Conservation (phyloP, 2,888 invertebrate species). For the Zygaena filipendulae region DNA sequence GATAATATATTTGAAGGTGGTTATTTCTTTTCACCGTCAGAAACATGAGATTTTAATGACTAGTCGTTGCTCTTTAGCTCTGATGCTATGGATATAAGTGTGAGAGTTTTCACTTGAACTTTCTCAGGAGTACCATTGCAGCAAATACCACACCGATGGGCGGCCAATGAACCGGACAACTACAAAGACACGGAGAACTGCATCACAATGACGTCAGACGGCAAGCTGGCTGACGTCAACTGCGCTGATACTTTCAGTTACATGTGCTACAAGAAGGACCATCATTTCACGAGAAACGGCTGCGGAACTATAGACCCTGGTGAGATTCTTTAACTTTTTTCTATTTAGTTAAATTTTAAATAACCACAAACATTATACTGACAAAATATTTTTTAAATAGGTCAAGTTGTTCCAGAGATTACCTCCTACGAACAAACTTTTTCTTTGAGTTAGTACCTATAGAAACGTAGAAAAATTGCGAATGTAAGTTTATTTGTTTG, state of each 20-base stretch:
- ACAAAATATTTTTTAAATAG: too few relatives aligned
- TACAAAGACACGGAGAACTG: slow-evolving; percentile 22
- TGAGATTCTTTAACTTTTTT: slow-evolving; percentile 11
- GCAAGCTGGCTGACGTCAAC: slow-evolving; percentile 21
- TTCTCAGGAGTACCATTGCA: slow-evolving; percentile 21
- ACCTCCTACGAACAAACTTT: too few relatives aligned
- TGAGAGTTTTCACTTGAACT: neutral
- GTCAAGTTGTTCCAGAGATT: too few relatives aligned
- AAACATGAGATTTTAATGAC: too few relatives aligned
- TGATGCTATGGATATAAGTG: too few relatives aligned
- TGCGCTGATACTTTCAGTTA: slow-evolving; percentile 23
- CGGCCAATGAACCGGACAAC: slow-evolving; percentile 22
- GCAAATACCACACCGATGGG: slow-evolving; percentile 23
- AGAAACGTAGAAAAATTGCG: neutral
- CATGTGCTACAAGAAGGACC: slow-evolving; percentile 22
- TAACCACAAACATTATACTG: slow-evolving; percentile 1
- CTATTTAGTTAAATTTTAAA: neutral
- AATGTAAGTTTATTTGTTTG: neutral
- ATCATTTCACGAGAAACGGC: neutral
- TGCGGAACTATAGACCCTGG: slow-evolving; percentile 27
- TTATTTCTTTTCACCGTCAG: too few relatives aligned
- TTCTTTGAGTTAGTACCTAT: too few relatives aligned
- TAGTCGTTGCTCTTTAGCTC: too few relatives aligned
- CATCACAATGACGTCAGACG: slow-evolving; percentile 19
- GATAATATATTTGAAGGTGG: too few relatives aligned